Percentiles rank a stretch among this genome's conserved stretches.
phyloP scores from a whole-genome alignment of 2,113 vertebrate species.

The Phylloscopus trochilus region DNA sequence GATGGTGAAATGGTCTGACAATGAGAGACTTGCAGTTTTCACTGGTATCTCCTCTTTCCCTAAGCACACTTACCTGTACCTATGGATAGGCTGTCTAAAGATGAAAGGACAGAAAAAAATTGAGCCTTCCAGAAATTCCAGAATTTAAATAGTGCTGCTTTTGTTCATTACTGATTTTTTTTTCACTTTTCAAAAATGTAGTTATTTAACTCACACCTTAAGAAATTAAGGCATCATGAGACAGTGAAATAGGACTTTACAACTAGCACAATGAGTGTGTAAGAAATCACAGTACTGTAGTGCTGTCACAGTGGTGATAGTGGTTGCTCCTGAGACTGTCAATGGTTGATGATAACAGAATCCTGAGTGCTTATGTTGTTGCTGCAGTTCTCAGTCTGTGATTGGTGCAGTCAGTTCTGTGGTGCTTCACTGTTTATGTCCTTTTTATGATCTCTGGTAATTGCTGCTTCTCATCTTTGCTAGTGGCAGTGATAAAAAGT shows the following conservation, averaged over 20 bases:
- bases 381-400: background rate
- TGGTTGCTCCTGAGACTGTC: background rate
- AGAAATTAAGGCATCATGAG: background rate
- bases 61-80: background rate
- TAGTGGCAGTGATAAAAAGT: background rate
- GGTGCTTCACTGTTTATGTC: background rate
- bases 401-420: background rate
- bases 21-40: background rate
- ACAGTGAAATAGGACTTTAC: background rate
- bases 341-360: background rate
- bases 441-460: background rate
- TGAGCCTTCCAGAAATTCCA: background rate
- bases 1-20: background rate
- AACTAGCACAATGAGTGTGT: background rate
- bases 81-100: background rate
- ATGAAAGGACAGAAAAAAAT: background rate
- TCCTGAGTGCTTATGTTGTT: background rate
- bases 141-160: background rate
- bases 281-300: background rate
- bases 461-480: background rate
- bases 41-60: background rate
- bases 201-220: rapidly evolving
- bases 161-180: background rate
- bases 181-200: background rate
- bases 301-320: background rate